phyloP scores from a whole-genome alignment of 2,888 invertebrate genomes.

The Pheosia tremula region DNA sequence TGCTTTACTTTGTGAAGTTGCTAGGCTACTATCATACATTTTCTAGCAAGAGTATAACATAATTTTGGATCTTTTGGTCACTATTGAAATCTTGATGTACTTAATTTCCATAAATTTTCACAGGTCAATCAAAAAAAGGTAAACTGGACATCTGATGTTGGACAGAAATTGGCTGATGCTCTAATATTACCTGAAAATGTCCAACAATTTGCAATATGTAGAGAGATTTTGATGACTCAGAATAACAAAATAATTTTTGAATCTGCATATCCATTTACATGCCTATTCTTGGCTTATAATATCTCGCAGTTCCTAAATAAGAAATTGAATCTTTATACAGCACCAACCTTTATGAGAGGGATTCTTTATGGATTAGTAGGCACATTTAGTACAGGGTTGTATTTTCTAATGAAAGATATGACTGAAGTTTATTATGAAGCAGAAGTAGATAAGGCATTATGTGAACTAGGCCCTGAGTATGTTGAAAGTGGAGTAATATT shows the following conservation, averaged over 20 bases:
- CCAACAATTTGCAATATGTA: slow-evolving; percentile 91
- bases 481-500: slow-evolving; percentile 90
- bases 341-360: slow-evolving; percentile 74
- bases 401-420: slow-evolving; percentile 87
- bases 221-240: slow-evolving; percentile 87
- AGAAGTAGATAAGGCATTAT: slow-evolving; percentile 85
- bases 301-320: slow-evolving; percentile 80
- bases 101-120: slow-evolving; percentile 27
- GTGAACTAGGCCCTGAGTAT: slow-evolving; percentile 85
- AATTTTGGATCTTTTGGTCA: too few species aligned
- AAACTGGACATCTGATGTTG: slow-evolving; percentile 87
- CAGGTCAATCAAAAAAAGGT: slow-evolving; percentile 86
- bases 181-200: slow-evolving; percentile 91
- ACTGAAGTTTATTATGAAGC: slow-evolving; percentile 86
- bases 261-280: slow-evolving; percentile 76
- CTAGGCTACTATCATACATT: too few species aligned
- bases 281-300: slow-evolving; percentile 80
- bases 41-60: too few species aligned
- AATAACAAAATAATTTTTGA: slow-evolving; percentile 85
- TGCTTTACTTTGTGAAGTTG: too few species aligned
- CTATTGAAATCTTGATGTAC: too few species aligned
- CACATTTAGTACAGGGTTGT: slow-evolving; percentile 84
- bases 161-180: slow-evolving; percentile 86
- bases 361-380: slow-evolving; percentile 83
- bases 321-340: slow-evolving; percentile 81